phyloP scores from a whole-genome alignment of 2,797 vertebrate species.

The Coccyzus lansbergi region DNA sequence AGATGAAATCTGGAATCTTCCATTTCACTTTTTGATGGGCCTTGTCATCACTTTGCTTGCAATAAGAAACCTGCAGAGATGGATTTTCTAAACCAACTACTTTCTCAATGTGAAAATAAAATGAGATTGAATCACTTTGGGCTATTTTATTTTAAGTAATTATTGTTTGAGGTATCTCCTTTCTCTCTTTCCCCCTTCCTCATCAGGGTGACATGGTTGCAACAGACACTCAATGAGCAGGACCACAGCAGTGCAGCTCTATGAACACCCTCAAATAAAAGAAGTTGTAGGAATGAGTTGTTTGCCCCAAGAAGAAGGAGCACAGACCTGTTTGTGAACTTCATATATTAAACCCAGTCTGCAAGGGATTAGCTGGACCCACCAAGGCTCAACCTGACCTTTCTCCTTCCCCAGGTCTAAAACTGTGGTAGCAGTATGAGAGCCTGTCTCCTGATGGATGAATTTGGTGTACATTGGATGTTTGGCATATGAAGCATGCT shows the following conservation, averaged over 20 bases:
- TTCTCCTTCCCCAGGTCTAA: background rate
- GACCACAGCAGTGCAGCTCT: rapidly evolving
- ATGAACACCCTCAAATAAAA: background rate
- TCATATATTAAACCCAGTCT: background rate
- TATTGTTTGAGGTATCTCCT: background rate
- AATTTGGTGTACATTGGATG: rapidly evolving
- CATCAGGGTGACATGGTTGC: background rate
- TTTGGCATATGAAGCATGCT: rapidly evolving
- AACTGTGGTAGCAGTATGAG: rapidly evolving
- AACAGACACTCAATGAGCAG: rapidly evolving
- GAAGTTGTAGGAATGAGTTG: background rate
- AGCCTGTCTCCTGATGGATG: rapidly evolving
- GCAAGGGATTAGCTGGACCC: background rate
- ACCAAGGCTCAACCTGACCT: background rate
- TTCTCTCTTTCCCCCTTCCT: background rate
- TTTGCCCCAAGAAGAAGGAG: background rate
- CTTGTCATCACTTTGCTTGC: background rate
- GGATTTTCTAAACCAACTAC: background rate
- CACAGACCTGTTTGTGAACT: background rate
- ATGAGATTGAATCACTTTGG: background rate
- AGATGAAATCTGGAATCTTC: background rate
- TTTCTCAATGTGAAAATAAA: background rate
- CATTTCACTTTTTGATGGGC: background rate
- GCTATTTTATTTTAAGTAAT: background rate
- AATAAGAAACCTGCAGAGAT: background rate